A percentile compares a stretch with the other conserved stretches of the same genome.
Evolutionary conservation across 1,140 invertebrate species (phyloP).

Genomic region (Brachionus plicatilis): DNA sequence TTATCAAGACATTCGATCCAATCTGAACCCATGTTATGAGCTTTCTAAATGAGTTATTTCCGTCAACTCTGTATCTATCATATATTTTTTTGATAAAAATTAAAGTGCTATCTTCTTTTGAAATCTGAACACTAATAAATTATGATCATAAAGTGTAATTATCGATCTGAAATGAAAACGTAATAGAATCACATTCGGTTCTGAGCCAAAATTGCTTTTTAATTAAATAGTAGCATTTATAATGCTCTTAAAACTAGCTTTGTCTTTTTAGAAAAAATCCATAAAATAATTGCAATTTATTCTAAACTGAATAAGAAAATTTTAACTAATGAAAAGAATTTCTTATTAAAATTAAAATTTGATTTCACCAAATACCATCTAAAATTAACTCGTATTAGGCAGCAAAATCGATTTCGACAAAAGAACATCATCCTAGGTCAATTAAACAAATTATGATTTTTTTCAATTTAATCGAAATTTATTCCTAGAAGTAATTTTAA

Average conservation of each 20-base stretch:
- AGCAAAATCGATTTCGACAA: background rate
- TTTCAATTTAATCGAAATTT: background rate
- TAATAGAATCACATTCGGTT: background rate
- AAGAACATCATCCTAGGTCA: background rate
- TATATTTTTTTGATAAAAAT: background rate
- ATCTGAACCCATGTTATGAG: slow-evolving; percentile 42
- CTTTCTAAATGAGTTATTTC: background rate
- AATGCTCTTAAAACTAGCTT: background rate
- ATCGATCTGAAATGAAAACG: background rate
- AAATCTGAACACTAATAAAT: background rate
- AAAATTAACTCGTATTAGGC: background rate
- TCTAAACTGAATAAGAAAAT: background rate
- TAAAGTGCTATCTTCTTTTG: background rate
- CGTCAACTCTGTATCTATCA: background rate
- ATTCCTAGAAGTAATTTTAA: background rate
- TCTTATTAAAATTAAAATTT: background rate
- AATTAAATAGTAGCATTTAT: background rate
- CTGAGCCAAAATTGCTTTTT: background rate
- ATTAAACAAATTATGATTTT: background rate
- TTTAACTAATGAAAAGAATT: background rate
- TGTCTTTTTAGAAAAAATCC: background rate
- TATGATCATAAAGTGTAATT: slow-evolving; percentile 25
- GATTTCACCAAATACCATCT: background rate
- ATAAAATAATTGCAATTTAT: background rate
- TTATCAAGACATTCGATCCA: slow-evolving; percentile 45